Percentiles rank a stretch among this genome's conserved stretches.
These are phyloP conservation scores for Montipora foliosa DNA, from an alignment of 64 coral and sea anemone species.

Conservation along the genomic window DNA sequence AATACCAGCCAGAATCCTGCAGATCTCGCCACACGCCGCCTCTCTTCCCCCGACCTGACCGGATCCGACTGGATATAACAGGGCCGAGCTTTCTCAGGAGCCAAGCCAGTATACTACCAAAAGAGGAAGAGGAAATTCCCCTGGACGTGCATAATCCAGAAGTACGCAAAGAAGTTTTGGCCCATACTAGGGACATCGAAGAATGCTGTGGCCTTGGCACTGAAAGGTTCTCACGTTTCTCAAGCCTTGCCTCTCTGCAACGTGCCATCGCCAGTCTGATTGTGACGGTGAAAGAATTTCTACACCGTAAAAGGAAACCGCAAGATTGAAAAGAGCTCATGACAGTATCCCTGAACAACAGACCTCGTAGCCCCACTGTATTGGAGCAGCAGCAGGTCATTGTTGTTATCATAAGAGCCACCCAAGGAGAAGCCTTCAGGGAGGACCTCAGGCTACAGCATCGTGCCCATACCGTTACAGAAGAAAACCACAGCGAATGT, in stretches of 20 bases:
- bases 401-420: background rate
- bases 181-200: background rate
- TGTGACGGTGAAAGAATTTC: constrained; percentile 23
- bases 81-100: constrained; percentile 49
- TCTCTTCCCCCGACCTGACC: background rate
- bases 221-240: constrained; percentile 58
- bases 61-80: constrained; percentile 34
- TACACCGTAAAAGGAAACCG: constrained; percentile 33
- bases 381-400: constrained; percentile 27
- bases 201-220: constrained; percentile 20
- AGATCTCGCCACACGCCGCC: constrained; percentile 51
- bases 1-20: constrained; percentile 65
- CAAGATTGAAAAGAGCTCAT: background rate
- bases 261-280: constrained; percentile 45
- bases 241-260: constrained; percentile 29
- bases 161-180: constrained; percentile 17
- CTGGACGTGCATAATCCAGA: constrained; percentile 54
- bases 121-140: background rate
- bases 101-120: background rate
- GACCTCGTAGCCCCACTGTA: constrained; percentile 7
- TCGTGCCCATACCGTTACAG: background rate
- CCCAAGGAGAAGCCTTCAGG: constrained; percentile 22
- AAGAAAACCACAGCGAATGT: background rate
- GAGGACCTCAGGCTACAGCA: constrained; percentile 33
- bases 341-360: background rate